phyloP scores from a whole-genome alignment of 2,113 vertebrate species.

The Rhynchomys soricoides region DNA sequence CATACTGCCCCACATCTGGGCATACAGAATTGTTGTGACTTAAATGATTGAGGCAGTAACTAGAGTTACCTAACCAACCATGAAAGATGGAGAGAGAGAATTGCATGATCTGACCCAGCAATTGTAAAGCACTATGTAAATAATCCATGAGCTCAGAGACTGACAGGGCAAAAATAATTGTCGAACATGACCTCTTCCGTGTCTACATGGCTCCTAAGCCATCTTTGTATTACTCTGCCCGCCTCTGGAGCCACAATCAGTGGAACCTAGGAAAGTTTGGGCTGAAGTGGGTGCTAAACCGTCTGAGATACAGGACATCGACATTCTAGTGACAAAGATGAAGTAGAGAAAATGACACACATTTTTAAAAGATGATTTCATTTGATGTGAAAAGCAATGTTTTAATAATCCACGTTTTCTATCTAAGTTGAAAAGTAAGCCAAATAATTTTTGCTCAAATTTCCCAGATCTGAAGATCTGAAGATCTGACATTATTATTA shows the following conservation, averaged over 20 bases:
- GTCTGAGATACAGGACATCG: not conserved
- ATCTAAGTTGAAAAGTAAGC: constrained; percentile 34
- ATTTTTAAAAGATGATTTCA: constrained; percentile 2
- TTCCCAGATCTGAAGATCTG: too few species aligned
- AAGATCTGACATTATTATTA: not conserved
- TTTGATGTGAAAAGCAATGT: not conserved
- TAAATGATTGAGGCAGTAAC: constrained; percentile 4
- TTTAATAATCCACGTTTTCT: constrained; percentile 22
- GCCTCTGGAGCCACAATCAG: constrained; percentile 20
- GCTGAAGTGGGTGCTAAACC: not conserved
- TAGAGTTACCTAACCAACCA: constrained; percentile 58
- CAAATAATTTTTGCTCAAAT: constrained; percentile 19
- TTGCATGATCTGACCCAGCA: constrained; percentile 55
- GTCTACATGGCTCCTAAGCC: constrained; percentile 60
- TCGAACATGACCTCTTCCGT: constrained; percentile 70
- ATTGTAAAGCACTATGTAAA: constrained; percentile 70
- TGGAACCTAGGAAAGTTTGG: not conserved
- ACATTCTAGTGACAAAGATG: not conserved
- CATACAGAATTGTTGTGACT: constrained; percentile 3
- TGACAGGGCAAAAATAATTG: constrained; percentile 76
- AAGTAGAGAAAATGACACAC: not conserved
- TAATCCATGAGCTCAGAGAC: constrained; percentile 80
- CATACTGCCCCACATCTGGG: not conserved
- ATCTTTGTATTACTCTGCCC: constrained; percentile 36
- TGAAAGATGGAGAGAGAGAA: constrained; percentile 64